phyloP scores from a whole-genome alignment of 1,140 invertebrate genomes.

The roundworm (Caenorhabditis elegans) region DNA sequence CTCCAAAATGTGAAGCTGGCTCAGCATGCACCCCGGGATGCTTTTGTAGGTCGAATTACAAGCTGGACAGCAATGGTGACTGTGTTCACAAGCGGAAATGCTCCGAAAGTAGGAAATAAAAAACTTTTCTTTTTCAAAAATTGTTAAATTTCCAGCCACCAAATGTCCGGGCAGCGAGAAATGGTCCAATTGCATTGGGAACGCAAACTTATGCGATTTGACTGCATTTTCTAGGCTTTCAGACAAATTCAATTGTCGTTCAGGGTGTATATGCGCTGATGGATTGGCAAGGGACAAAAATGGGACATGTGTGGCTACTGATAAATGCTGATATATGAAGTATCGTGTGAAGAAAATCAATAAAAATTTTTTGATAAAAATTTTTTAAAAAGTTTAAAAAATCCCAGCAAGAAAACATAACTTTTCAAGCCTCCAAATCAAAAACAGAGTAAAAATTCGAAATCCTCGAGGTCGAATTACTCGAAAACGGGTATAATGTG shows the following conservation, averaged over 20 bases:
- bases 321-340: background rate
- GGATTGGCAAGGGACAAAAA: slow-evolving; percentile 25
- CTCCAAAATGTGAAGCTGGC: background rate
- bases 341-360: too few species aligned
- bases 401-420: too few species aligned
- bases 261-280: slow-evolving; percentile 7
- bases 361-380: too few species aligned
- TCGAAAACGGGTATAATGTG: too few species aligned
- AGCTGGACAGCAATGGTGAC: background rate
- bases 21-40: slow-evolving; percentile 20
- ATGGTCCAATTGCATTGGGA: slow-evolving; percentile 9
- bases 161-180: slow-evolving; percentile 1
- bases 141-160: background rate
- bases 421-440: too few species aligned
- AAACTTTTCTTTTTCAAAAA: too few species aligned
- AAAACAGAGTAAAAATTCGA: too few species aligned
- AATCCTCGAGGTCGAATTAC: too few species aligned
- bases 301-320: background rate
- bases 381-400: background rate
- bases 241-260: background rate
- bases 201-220: background rate
- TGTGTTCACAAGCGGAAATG: slow-evolving; percentile 24
- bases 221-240: background rate
- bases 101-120: background rate
- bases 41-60: slow-evolving; percentile 10